Percentiles rank a stretch among this genome's conserved stretches.
These are phyloP conservation scores for Sicus ferrugineus DNA, from an alignment of 2,888 invertebrate species.

Conservation along the genomic window DNA sequence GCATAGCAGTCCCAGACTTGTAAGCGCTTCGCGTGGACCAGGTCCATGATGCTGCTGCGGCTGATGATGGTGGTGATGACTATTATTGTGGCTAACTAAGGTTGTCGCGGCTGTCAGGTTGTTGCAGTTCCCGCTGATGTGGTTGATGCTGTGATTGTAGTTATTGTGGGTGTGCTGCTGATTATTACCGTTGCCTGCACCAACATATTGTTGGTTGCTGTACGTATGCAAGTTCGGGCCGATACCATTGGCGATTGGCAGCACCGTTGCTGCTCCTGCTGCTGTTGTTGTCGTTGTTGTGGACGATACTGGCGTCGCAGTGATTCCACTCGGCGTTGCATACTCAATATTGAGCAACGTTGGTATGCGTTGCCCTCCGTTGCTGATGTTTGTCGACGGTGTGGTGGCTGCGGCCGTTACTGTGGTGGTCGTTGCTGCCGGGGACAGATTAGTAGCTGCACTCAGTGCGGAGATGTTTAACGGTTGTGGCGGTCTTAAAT, in stretches of 20 bases:
- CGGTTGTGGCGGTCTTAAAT: constrained; percentile 68
- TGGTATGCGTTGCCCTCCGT: constrained; percentile 64
- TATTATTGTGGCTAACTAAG: constrained; percentile 64
- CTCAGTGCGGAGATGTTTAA: constrained; percentile 73
- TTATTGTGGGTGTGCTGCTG: constrained; percentile 43
- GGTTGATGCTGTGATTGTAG: constrained; percentile 41
- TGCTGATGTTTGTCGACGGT: constrained; percentile 43
- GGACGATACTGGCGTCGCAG: constrained; percentile 26
- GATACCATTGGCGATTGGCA: constrained; percentile 53
- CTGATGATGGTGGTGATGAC: no score
- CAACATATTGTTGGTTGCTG: constrained; percentile 55
- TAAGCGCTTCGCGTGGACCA: constrained; percentile 81
- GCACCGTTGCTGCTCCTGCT: constrained; percentile 52
- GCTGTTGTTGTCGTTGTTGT: constrained; percentile 47
- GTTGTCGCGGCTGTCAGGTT: constrained; percentile 40
- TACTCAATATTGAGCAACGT: constrained; percentile 52
- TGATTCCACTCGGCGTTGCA: constrained; percentile 38
- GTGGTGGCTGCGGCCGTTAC: constrained; percentile 43
- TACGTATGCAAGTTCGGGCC: constrained; percentile 55
- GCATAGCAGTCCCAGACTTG: constrained; percentile 85
- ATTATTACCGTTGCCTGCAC: constrained; percentile 43
- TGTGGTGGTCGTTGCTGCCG: constrained; percentile 36
- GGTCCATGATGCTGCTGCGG: constrained; percentile 67
- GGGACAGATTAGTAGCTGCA: constrained; percentile 46
- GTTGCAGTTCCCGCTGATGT: constrained; percentile 51